Evolutionary conservation across 2,113 vertebrate genomes (phyloP), one percentile per base, ranked within the genome.

Genomic region (Peucedramus taeniatus): DNA sequence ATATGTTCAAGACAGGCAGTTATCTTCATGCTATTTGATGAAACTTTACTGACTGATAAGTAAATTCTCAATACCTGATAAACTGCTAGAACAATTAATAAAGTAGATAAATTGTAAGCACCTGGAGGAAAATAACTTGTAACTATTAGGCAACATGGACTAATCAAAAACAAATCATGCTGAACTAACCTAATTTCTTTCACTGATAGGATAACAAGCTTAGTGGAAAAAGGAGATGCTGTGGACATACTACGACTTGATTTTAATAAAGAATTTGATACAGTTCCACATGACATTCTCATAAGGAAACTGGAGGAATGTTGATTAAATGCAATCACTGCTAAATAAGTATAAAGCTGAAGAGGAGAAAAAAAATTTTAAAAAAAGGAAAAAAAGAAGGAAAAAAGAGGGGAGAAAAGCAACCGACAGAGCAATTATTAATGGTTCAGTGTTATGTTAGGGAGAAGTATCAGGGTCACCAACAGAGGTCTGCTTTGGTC

Each of bases 161-260:
- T 96, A 94, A 96, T 97, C 86, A 94, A 91, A 96, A 97, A 16
- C 68, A 96, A 96, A 97, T 95, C 80, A 91, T 96, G 94, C 87
- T 95, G 95, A 97, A 97, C 95, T 95, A 97, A 97, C 88, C n/a
- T 91, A 5, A 96, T 96, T 97, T 96, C 83, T 94, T 93, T 82
- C 65, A 79, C 28, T 93, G 80, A 84, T 89, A 94, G 53, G 83
- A 90, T 96, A 96, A 97, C 89, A 96, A 93, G 88, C 90, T 94
- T 88, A 90, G 78, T 61, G 86, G 68, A 91, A 89, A 96, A 94
- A 95, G 49, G 60, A 94, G 85, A 94, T 83, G 15, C 80, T 85
- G 53, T 69, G 85, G 91, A 94, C 77, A 80, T 80, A 89, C 37
- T 53, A 54, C 2, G 2, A 53, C 87, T 83, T 95, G 83, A 88